Conservation (phyloP, 2,888 invertebrate genomes). For the Conomelus anceps region DNA sequence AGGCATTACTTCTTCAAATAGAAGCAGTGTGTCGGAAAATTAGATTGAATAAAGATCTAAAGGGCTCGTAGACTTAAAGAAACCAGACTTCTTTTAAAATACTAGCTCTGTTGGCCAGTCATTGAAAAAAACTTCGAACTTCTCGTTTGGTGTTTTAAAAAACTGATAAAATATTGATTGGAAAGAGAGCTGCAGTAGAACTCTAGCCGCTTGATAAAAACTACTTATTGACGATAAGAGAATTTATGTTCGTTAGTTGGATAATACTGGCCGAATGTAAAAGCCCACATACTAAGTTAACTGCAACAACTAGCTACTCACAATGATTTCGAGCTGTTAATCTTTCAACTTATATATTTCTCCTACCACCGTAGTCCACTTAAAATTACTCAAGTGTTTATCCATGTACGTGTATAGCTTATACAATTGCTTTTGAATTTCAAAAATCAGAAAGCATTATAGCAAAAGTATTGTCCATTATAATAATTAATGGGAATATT, state of each 20-base stretch:
- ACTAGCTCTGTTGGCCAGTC: neutral
- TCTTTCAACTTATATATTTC: neutral
- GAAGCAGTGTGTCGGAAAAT: neutral
- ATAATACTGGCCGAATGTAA: neutral
- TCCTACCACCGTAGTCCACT: neutral
- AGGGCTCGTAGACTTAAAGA: neutral
- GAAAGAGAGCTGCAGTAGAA: neutral
- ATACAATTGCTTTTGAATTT: neutral
- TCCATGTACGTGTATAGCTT: neutral
- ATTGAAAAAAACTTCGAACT: neutral
- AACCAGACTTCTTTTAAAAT: neutral
- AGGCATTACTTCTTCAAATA: slow-evolving; percentile 3
- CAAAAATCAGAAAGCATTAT: neutral
- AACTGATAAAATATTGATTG: neutral
- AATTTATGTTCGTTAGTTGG: neutral
- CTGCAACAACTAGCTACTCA: neutral
- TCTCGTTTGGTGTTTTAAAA: neutral
- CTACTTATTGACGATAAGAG: neutral
- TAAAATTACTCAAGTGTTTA: neutral
- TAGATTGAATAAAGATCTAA: neutral
- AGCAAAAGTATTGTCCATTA: neutral
- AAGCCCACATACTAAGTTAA: neutral
- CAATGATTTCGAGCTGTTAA: neutral
- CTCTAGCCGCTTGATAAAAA: neutral
- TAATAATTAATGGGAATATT: no score